A percentile compares a stretch with the other conserved stretches of the same genome.
Evolutionary conservation across 2,797 vertebrate species (phyloP).

Genomic region (Thunnus albacares): DNA sequence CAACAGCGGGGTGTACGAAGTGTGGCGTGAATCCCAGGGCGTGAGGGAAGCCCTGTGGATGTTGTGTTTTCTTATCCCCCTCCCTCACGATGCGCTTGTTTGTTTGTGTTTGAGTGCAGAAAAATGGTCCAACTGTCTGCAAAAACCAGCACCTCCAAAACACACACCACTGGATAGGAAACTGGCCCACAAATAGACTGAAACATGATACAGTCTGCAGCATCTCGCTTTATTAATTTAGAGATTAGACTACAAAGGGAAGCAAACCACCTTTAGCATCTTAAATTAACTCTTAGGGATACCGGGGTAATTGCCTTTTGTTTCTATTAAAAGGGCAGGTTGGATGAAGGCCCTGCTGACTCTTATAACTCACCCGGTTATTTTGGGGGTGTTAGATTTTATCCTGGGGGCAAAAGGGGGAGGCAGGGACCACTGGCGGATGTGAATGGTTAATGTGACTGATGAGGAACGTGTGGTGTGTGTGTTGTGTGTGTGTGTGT

Average conservation of each 20-base stretch:
- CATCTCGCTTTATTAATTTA: slow-evolving; percentile 74
- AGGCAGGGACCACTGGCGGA: slow-evolving; percentile 62
- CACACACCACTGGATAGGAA: slow-evolving; percentile 28
- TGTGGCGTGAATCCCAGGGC: slow-evolving; percentile 58
- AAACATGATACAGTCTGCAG: slow-evolving; percentile 67
- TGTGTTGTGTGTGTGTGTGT: slow-evolving; percentile 34
- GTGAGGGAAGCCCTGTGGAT: slow-evolving; percentile 71
- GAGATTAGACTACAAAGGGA: slow-evolving; percentile 81
- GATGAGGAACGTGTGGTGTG: slow-evolving; percentile 58
- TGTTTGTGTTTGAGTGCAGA: slow-evolving; percentile 61
- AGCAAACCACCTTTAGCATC: slow-evolving; percentile 72
- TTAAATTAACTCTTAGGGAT: slow-evolving; percentile 78
- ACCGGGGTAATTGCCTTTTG: slow-evolving; percentile 81
- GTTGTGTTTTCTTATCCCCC: slow-evolving; percentile 60
- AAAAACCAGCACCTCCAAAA: slow-evolving; percentile 37
- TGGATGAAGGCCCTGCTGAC: slow-evolving; percentile 75
- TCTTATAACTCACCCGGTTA: slow-evolving; percentile 82
- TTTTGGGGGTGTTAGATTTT: slow-evolving; percentile 82
- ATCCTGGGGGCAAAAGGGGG: slow-evolving; percentile 60
- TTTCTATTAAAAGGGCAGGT: slow-evolving; percentile 80
- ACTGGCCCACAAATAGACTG: slow-evolving; percentile 61
- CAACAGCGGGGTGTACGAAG: slow-evolving; percentile 42
- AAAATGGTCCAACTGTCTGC: slow-evolving; percentile 20
- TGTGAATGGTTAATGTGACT: slow-evolving; percentile 83
- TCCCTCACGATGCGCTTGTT: slow-evolving; percentile 35